These are phyloP conservation scores for Elaphurus davidianus DNA, from an alignment of 2,113 vertebrate species.

Conservation along the genomic window DNA sequence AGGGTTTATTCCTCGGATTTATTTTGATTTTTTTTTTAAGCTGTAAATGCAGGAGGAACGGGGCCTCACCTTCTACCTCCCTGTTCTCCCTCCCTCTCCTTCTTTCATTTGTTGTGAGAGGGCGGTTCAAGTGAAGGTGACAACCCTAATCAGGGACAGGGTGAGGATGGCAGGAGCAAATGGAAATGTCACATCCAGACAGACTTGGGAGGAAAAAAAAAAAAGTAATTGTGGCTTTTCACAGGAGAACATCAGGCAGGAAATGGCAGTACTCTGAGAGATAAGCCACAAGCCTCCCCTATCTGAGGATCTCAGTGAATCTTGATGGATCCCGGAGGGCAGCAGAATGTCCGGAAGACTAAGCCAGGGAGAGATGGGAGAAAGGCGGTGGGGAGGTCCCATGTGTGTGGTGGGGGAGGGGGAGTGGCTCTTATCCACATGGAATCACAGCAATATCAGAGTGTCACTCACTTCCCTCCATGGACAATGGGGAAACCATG, in stretches of 20 bases:
- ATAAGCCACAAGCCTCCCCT: background rate
- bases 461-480: background rate
- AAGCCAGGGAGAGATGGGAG: background rate
- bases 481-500: background rate
- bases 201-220: background rate
- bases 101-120: background rate
- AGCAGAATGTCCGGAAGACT: background rate
- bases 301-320: background rate
- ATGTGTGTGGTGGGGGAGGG: rapidly evolving
- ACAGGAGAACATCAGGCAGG: background rate
- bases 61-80: background rate
- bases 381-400: background rate
- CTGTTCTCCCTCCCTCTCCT: background rate
- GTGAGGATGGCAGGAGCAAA: background rate
- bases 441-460: background rate
- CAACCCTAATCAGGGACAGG: conserved; percentile 20
- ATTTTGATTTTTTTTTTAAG: background rate
- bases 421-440: background rate
- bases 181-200: conserved; percentile 36
- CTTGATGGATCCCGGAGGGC: background rate
- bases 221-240: conserved; percentile 28
- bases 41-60: background rate
- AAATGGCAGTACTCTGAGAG: background rate
- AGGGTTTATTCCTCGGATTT: background rate
- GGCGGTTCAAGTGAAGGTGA: background rate